phyloP scores from a whole-genome alignment of 2,113 vertebrate species.

The Elachura formosa region DNA sequence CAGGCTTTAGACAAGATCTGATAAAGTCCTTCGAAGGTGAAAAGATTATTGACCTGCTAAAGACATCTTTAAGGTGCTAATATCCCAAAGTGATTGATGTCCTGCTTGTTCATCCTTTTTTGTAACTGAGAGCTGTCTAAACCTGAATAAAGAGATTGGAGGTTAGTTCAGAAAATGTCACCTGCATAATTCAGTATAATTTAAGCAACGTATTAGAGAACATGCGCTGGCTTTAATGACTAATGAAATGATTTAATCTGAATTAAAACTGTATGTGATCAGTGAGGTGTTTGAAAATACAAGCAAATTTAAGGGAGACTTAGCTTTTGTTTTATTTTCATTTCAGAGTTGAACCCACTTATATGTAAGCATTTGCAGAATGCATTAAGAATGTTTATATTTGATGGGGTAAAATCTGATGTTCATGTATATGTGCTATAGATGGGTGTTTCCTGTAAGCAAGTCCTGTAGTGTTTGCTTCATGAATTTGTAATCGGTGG shows the following conservation, averaged over 20 bases:
- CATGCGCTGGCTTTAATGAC: slow-evolving; percentile 40
- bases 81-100: slow-evolving; percentile 93
- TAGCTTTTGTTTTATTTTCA: background rate
- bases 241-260: slow-evolving; percentile 3
- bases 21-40: slow-evolving; percentile 95
- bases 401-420: background rate
- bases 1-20: slow-evolving; percentile 90
- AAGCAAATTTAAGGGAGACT: background rate
- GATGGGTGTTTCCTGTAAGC: background rate
- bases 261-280: background rate
- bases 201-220: slow-evolving; percentile 24
- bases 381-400: background rate
- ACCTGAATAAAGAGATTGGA: slow-evolving; percentile 87
- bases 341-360: background rate
- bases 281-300: background rate
- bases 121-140: slow-evolving; percentile 78
- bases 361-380: background rate
- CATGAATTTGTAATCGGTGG: background rate
- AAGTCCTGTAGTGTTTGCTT: background rate
- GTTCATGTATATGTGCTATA: background rate
- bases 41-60: slow-evolving; percentile 99
- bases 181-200: slow-evolving; percentile 66
- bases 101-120: slow-evolving; percentile 80
- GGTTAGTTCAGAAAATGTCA: slow-evolving; percentile 76
- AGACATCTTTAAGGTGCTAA: slow-evolving; percentile 91